Conservation (phyloP, 2,113 vertebrate genomes). For the Octodon degus region DNA sequence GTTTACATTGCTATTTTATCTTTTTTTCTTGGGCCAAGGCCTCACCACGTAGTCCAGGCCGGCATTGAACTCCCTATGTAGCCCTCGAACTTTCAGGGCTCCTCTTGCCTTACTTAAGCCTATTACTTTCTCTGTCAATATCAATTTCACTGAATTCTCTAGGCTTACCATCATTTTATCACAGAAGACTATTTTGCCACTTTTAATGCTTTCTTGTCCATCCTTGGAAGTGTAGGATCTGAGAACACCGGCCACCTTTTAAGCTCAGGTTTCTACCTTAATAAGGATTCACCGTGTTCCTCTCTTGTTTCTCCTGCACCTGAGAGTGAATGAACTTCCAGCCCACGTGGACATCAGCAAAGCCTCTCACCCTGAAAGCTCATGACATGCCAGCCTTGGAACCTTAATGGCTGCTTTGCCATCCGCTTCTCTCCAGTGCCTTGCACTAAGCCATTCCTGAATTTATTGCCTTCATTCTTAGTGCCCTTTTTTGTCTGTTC, state of each 20-base stretch:
- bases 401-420: not conserved
- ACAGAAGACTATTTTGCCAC: not conserved
- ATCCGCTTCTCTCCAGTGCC: rapidly evolving
- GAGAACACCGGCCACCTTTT: rapidly evolving
- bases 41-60: not conserved
- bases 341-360: not conserved
- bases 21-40: not conserved
- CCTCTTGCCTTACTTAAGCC: not conserved
- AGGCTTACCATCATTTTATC: not conserved
- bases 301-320: not conserved
- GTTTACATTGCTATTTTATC: not conserved
- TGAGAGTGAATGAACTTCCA: not conserved
- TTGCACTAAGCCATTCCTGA: not conserved
- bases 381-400: no score
- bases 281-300: not conserved
- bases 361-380: no score
- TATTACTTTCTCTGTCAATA: not conserved
- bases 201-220: not conserved
- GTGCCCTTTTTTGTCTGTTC: not conserved
- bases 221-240: not conserved
- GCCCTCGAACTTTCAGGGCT: not conserved
- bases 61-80: not conserved
- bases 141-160: not conserved
- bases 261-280: not conserved
- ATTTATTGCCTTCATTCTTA: not conserved